phyloP scores from a whole-genome alignment of 37 sponge, comb jelly and placozoan genomes.

The Bolinopsis microptera region DNA sequence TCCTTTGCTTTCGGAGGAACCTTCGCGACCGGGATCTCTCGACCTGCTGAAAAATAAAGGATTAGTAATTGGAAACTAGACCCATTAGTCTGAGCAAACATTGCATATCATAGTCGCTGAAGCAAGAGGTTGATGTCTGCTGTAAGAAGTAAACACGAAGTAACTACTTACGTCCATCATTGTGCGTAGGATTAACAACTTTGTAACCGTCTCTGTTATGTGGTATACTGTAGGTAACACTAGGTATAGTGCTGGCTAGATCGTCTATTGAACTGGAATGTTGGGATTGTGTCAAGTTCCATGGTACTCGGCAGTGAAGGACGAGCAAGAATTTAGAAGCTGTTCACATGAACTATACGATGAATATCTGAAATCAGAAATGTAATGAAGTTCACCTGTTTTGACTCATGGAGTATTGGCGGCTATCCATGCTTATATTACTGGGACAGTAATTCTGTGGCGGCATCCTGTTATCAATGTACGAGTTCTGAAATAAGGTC shows the following conservation, averaged over 20 bases:
- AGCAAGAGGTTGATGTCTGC: too few relatives aligned
- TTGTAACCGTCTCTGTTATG: conserved; percentile 53
- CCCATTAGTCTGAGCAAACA: too few relatives aligned
- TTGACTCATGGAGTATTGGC: conserved; percentile 57
- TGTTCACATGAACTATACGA: background rate
- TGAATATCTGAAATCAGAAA: background rate
- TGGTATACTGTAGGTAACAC: conserved; percentile 61
- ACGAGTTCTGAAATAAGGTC: conserved; percentile 40
- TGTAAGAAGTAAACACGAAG: too few relatives aligned
- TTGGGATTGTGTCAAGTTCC: background rate
- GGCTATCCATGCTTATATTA: conserved; percentile 50
- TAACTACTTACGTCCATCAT: conserved; percentile 53
- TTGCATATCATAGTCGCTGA: too few relatives aligned
- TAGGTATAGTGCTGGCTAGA: conserved; percentile 53
- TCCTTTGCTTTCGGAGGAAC: conserved; percentile 60
- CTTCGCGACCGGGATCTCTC: conserved; percentile 30
- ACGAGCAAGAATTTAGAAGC: too few relatives aligned
- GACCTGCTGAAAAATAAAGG: background rate
- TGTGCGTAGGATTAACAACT: conserved; percentile 48
- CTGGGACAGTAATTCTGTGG: conserved; percentile 56
- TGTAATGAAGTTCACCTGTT: background rate
- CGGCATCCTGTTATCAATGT: background rate
- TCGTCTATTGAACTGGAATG: conserved; percentile 55
- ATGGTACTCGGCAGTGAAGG: background rate
- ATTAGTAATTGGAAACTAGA: too few relatives aligned